Evolutionary conservation across 2,113 vertebrate genomes (phyloP), one percentile per base, ranked within the genome.

Genomic region (Urocitellus parryii): DNA sequence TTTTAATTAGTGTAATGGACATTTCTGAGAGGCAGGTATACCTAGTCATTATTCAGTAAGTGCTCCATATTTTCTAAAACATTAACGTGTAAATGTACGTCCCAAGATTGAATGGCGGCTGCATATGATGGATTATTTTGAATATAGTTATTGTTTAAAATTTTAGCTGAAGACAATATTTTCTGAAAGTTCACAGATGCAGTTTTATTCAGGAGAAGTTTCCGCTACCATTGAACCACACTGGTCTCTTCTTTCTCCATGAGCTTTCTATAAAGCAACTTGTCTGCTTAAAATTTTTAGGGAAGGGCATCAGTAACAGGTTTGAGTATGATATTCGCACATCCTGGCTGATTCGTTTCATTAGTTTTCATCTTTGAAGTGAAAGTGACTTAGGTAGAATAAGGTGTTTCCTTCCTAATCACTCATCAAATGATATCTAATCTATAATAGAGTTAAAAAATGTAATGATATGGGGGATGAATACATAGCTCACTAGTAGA

Each of bases 1-100:
- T 98, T 98, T 98, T 97, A 97, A 98, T 98, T 98, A 98, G 91
- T 74, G 16, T 97, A 97, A 97, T 98, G 88, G 73, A 73, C 74
- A 87, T 90, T 53, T 81, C 84, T 98, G 95, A 96, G 98, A 97
- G 88, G 25, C 84, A 93, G 90, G 88, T 95, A 92, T 95, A 84
- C 90, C 83, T 83, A 96, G 92, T 96, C 87, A 77, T 96, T 98
- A 97, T 97, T 93, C 84, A 67, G 77, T 93, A 88, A 65, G 16
- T 79, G 88, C 78, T 82, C 90, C 39, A 87, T 94, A 96, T 92
- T 98, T 97, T 97, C 80, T 68, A 39, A 94, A 97, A 83, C 8
- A 73, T n/a, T 95, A 94, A 73, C 53, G 61, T 68, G 72, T 39
- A 51, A 82, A 96, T 95, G 32, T 24, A 27, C 67, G 45, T 90